A percentile compares a stretch with the other conserved stretches of the same genome.
Conservation (phyloP, 2,888 invertebrate genomes). For the Aethes cnicana region DNA sequence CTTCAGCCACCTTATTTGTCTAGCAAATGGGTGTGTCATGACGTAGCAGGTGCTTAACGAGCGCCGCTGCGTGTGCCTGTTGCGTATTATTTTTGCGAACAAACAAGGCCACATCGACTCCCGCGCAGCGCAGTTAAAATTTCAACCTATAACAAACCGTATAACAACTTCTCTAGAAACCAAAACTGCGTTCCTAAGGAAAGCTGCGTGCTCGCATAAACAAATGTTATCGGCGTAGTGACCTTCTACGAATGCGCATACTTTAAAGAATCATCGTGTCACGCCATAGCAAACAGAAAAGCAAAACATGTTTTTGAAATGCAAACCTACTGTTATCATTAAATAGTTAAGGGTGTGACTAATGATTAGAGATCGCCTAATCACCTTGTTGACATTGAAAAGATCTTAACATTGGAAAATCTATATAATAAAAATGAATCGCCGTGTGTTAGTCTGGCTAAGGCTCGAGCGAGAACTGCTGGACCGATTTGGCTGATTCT, state of each 20-base stretch:
- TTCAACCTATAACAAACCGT: slow-evolving; percentile 52
- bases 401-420: no score
- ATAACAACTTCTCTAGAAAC: slow-evolving; percentile 43
- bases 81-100: slow-evolving; percentile 69
- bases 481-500: no score
- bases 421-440: no score
- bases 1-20: slow-evolving; percentile 68
- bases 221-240: slow-evolving; percentile 55
- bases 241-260: slow-evolving; percentile 59
- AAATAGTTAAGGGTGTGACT: slow-evolving; percentile 3
- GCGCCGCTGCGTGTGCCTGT: slow-evolving; percentile 54
- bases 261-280: slow-evolving; percentile 42
- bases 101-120: slow-evolving; percentile 64
- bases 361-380: neutral
- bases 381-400: no score
- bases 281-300: slow-evolving; percentile 36
- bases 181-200: slow-evolving; percentile 38
- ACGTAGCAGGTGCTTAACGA: slow-evolving; percentile 62
- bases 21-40: slow-evolving; percentile 77
- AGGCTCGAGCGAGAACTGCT: no score
- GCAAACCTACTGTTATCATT: slow-evolving; percentile 7
- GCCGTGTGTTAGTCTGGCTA: no score
- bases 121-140: slow-evolving; percentile 46
- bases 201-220: slow-evolving; percentile 48
- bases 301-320: slow-evolving; percentile 49